phyloP scores from a whole-genome alignment of 2,888 invertebrate species.

The Homarus gammarus region DNA sequence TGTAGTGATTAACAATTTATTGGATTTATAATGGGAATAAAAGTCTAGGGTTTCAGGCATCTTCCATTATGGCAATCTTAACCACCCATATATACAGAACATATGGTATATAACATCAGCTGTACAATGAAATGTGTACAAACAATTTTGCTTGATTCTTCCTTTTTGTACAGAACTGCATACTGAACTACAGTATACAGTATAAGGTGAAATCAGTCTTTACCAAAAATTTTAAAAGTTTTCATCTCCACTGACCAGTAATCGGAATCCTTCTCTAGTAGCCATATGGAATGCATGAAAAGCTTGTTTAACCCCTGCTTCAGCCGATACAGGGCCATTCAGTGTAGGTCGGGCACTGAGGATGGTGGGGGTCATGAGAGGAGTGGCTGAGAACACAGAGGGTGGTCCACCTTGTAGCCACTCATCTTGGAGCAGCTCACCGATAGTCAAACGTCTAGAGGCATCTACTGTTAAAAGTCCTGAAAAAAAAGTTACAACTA shows the following conservation, averaged over 20 bases:
- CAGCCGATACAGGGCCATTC: conserved; percentile 79
- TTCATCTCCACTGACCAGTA: conserved; percentile 80
- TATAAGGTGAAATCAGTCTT: too few species aligned
- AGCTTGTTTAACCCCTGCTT: conserved; percentile 83
- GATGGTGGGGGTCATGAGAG: conserved; percentile 84
- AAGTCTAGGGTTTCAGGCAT: too few species aligned
- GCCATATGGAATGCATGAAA: conserved; percentile 86
- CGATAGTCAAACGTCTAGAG: conserved; percentile 85
- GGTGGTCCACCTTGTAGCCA: conserved; percentile 83
- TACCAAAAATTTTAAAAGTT: too few species aligned
- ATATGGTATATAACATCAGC: too few species aligned
- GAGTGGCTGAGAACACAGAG: conserved; percentile 80
- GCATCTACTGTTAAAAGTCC: conserved; percentile 89
- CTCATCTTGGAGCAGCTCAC: conserved; percentile 84
- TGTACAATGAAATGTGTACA: too few species aligned
- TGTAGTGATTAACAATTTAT: too few species aligned
- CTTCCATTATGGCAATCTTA: too few species aligned
- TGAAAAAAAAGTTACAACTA: conserved; percentile 38
- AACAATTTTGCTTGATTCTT: too few species aligned
- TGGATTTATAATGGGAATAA: too few species aligned
- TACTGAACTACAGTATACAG: too few species aligned
- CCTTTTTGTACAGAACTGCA: too few species aligned
- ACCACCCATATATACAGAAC: too few species aligned
- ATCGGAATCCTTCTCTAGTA: conserved; percentile 86
- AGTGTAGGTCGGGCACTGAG: conserved; percentile 79